phyloP scores from a whole-genome alignment of 1,140 invertebrate genomes.

The Chironomus tepperi region DNA sequence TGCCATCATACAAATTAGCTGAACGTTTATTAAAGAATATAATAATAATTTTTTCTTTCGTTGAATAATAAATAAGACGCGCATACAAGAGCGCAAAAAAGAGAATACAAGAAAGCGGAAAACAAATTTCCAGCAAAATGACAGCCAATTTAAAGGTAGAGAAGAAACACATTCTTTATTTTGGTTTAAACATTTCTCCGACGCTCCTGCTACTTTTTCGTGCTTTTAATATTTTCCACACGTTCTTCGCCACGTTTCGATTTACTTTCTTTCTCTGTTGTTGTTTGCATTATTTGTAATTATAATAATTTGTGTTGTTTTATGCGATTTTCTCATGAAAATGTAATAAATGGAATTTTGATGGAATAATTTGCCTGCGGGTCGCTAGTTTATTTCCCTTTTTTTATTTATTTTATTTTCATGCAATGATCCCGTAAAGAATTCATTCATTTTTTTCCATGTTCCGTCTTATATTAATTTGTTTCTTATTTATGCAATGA shows the following conservation, averaged over 20 bases:
- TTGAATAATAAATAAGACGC: neutral
- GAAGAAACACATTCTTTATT: neutral
- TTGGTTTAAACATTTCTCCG: no score
- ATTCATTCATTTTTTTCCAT: no score
- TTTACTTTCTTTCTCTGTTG: conserved; percentile 8
- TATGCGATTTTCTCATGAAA: conserved; percentile 9
- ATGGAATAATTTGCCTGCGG: neutral
- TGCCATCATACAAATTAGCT: conserved; percentile 16
- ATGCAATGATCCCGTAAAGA: neutral
- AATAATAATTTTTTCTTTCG: conserved; percentile 5
- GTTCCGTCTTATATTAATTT: neutral
- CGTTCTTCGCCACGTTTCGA: neutral
- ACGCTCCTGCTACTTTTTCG: neutral
- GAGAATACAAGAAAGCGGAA: neutral
- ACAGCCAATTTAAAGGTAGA: conserved; percentile 22
- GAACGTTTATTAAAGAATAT: conserved; percentile 9
- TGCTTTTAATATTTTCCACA: conserved; percentile 1
- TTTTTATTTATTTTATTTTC: neutral
- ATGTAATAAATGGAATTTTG: neutral
- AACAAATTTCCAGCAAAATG: conserved; percentile 22
- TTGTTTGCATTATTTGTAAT: conserved; percentile 20
- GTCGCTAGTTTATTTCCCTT: neutral
- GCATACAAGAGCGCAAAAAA: neutral
- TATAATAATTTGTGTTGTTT: conserved; percentile 13
- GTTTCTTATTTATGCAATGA: neutral